Conservation (phyloP, 2,113 vertebrate species). For the Stegastes partitus region DNA sequence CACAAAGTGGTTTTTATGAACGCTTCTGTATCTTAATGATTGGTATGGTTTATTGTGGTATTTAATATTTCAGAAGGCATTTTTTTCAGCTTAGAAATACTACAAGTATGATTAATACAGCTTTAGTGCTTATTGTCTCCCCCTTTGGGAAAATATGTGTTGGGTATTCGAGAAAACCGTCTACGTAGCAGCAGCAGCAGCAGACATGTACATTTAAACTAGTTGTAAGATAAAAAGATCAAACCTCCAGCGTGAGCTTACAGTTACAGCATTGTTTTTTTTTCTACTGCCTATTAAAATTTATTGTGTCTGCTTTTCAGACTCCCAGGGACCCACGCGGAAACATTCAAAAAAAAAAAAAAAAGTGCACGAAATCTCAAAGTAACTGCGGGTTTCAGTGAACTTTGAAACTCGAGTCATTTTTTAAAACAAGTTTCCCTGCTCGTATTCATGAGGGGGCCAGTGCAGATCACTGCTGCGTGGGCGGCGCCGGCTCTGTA, state of each 20-base stretch:
- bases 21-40: slow-evolving; percentile 9
- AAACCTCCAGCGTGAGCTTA: slow-evolving; percentile 24
- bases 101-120: not conserved
- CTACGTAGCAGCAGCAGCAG: too few relatives aligned
- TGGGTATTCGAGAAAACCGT: too few relatives aligned
- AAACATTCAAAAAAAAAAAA: not conserved
- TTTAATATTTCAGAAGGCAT: slow-evolving; percentile 43
- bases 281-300: slow-evolving; percentile 15
- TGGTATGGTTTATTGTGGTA: slow-evolving; percentile 2
- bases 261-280: not conserved
- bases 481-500: slow-evolving; percentile 29
- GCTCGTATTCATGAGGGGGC: slow-evolving; percentile 42
- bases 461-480: slow-evolving; percentile 29
- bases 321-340: slow-evolving; percentile 5
- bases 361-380: slow-evolving; percentile 37
- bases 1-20: slow-evolving; percentile 5
- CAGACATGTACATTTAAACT: not conserved
- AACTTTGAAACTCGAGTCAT: slow-evolving; percentile 41
- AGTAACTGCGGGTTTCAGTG: slow-evolving; percentile 16
- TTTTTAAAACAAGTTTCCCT: slow-evolving; percentile 35
- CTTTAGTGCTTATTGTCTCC: not conserved
- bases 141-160: too few relatives aligned
- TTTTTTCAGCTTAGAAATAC: not conserved
- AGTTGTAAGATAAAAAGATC: slow-evolving; percentile 40
- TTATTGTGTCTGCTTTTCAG: slow-evolving; percentile 36